Percentiles rank a stretch among this genome's conserved stretches.
Evolutionary conservation across 2,888 invertebrate species (phyloP).

Genomic region (Lasioglossum villosulum): DNA sequence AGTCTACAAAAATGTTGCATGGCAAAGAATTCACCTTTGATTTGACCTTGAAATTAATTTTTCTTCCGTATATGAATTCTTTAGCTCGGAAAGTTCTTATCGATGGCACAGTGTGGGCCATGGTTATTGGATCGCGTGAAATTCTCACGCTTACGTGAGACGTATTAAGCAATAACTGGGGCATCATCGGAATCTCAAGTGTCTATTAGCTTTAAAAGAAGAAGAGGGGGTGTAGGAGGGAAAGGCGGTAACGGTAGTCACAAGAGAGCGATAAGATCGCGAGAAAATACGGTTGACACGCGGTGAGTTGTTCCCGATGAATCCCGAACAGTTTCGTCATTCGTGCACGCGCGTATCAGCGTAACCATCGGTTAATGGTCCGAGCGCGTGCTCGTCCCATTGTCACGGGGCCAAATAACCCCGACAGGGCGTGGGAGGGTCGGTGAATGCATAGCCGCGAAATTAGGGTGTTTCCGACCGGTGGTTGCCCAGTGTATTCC

Average conservation of each 20-base stretch:
- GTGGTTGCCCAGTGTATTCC: conserved; percentile 41
- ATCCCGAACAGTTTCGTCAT: conserved; percentile 45
- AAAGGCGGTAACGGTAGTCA: neutral
- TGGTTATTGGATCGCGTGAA: neutral
- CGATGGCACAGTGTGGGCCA: neutral
- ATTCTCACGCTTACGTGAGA: neutral
- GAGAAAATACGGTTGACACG: conserved; percentile 59
- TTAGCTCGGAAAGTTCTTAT: neutral
- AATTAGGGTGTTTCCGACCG: conserved; percentile 69
- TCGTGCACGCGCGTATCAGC: conserved; percentile 59
- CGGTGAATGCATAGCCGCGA: conserved; percentile 53
- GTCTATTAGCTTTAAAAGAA: conserved; percentile 26
- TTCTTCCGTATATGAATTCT: too few species aligned
- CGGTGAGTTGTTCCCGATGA: conserved; percentile 52
- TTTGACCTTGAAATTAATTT: neutral
- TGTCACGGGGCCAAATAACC: conserved; percentile 70
- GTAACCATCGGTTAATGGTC: conserved; percentile 73
- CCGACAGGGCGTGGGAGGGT: conserved; percentile 74
- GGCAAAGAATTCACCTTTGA: too few species aligned
- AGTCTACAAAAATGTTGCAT: neutral
- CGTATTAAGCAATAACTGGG: neutral
- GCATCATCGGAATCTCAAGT: conserved; percentile 20
- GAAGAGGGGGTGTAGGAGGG: neutral
- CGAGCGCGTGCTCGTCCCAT: conserved; percentile 70
- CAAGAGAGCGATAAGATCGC: conserved; percentile 59